Evolutionary conservation across 2,113 vertebrate species (phyloP), one percentile per base, ranked within the genome.

Genomic region (Uropsilus gracilis): DNA sequence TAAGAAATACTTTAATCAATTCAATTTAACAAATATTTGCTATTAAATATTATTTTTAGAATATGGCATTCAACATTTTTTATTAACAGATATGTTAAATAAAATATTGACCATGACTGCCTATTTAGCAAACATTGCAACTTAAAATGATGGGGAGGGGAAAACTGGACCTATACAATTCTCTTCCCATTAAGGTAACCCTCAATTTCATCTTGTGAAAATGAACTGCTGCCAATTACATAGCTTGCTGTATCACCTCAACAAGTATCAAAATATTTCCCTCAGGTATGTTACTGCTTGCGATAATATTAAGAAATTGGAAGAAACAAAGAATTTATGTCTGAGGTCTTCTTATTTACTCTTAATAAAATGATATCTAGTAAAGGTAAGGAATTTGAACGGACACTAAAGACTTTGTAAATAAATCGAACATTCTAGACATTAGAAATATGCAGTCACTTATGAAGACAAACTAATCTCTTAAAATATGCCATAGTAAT

Each of bases 341-440:
- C 50, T 55, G 6, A 6, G 73, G 9, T 37, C 6, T 81, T 95
- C 16, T 11, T 64, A 61, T 39, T 34, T 18, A 83, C 8, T 75
- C 34, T 90, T 86, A 73, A 34, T 64, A 82, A 85, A 66, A n/a
- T 2, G 66, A 42, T 66, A n/a, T 55, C 14, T 42, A 92, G 30
- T 2, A 59, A 57, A 20, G 3, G 0, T 32, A 64, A 28, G 34
- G 50, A 80, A 76, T 59, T 28, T 68, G 26, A 16, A 37, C 18
- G 72, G 28, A 90, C 16, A 77, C 26, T 11, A 78, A 71, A 95
- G 2, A 2, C 5, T 48, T 90, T 64, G 7, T 39, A 63, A 72
- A 34, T 22, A 76, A 86, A 88, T 92, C 14, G 94, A 92, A 89
- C 42, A 88, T 68, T 89, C 48, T 82, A 82, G 16, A 82, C 32